Conservation (phyloP, 2,888 invertebrate genomes). For the Bruchidius siliquastri region DNA sequence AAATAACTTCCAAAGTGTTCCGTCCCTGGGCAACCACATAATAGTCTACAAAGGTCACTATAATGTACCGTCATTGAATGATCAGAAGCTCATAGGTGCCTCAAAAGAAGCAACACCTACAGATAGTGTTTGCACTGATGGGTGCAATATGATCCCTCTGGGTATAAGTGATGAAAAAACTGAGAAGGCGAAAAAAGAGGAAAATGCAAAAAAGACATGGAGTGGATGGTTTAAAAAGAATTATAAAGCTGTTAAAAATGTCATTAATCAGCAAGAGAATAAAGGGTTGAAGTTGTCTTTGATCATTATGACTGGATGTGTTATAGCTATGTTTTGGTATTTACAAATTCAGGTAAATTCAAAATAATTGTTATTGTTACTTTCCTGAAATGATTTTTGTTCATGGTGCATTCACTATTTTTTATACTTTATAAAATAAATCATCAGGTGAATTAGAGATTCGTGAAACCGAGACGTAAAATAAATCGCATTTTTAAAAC, state of each 20-base stretch:
- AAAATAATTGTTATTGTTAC: no score
- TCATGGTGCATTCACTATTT: no score
- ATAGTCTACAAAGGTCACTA: constrained; percentile 62
- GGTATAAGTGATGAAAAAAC: background rate
- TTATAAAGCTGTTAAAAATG: constrained; percentile 46
- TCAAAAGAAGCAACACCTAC: constrained; percentile 34
- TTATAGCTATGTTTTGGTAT: constrained; percentile 72
- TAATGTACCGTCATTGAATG: constrained; percentile 59
- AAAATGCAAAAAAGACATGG: background rate
- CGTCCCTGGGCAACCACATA: constrained; percentile 33
- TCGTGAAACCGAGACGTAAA: no score
- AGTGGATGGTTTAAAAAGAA: constrained; percentile 10
- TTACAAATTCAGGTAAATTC: constrained; percentile 61
- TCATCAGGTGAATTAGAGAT: no score
- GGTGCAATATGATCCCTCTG: background rate
- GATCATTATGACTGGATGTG: constrained; percentile 62
- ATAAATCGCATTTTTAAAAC: no score
- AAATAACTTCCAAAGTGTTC: constrained; percentile 38
- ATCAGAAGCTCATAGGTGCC: constrained; percentile 39
- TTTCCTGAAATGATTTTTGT: no score
- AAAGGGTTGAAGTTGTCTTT: constrained; percentile 66
- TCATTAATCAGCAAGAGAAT: constrained; percentile 74
- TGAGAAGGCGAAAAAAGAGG: constrained; percentile 2
- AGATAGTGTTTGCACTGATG: constrained; percentile 19
- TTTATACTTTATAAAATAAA: no score